Percentiles rank a stretch among this genome's conserved stretches.
These are phyloP conservation scores for Ornithoptera priamus DNA, from an alignment of 2,888 invertebrate genomes.

Conservation along the genomic window DNA sequence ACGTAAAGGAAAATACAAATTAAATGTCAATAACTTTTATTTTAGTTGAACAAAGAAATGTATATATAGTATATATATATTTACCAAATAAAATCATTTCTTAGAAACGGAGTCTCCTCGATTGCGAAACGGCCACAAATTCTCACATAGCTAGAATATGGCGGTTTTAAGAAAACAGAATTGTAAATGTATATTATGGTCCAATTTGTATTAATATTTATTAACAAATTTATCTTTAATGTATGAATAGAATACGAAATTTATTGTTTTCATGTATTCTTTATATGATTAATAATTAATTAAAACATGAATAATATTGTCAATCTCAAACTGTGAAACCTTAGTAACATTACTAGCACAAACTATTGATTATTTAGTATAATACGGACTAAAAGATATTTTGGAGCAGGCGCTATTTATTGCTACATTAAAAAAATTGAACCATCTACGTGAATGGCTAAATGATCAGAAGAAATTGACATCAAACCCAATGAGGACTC, in stretches of 20 bases:
- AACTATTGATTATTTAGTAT: not conserved
- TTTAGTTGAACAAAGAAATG: constrained; percentile 76
- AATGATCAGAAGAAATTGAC: constrained; percentile 51
- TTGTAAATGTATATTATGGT: constrained; percentile 51
- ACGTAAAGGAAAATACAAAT: constrained; percentile 36
- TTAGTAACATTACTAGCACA: not conserved
- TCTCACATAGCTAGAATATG: constrained; percentile 63
- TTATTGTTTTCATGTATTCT: not conserved
- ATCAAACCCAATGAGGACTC: constrained; percentile 50
- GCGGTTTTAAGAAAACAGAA: constrained; percentile 48
- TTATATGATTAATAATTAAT: too few relatives aligned
- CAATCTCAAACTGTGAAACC: not conserved
- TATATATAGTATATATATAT: constrained; percentile 67
- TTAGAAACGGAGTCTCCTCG: constrained; percentile 69
- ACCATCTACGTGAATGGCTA: constrained; percentile 52
- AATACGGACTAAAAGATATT: not conserved
- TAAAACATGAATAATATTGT: not conserved
- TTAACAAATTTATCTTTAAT: constrained; percentile 1
- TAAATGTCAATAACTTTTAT: constrained; percentile 76
- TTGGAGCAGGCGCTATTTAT: not conserved
- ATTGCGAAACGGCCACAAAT: constrained; percentile 65
- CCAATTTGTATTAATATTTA: constrained; percentile 48
- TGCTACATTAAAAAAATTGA: constrained; percentile 45
- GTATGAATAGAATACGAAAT: not conserved
- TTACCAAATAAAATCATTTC: constrained; percentile 70